Evolutionary conservation across 2,113 vertebrate genomes (phyloP), one percentile per base, ranked within the genome.

Genomic region (Abramis brama): DNA sequence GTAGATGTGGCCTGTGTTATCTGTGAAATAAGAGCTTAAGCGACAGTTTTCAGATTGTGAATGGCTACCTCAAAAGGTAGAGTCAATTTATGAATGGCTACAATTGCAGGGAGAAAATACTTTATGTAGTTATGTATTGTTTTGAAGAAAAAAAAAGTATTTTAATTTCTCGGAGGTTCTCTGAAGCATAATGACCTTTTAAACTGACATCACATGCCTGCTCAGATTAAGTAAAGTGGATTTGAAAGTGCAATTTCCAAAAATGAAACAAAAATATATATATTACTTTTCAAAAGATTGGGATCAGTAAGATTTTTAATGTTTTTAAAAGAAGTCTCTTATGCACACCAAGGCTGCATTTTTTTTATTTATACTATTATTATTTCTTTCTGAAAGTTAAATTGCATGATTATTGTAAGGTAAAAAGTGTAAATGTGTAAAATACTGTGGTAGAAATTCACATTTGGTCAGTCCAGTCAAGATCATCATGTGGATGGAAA

Each of bases 11-110:
- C 68, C 11, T 25, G 25, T 87, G 68, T 52, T 21, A 84, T 82
- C 75, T 80, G 15, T 79, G 47, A 79, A 87, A 78, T 12, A 79
- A 79, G 9, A 15, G 57, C 13, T 25, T 79, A n/a, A 78, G 19
- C 0, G 30, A 78, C 77, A 43, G 23, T 43, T 77, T 25, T 8
- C 15, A 27, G 27, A 76, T 52, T 27, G 9, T 43, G 33, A 71
- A 39, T 71, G 36, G 33, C 33, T 71, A 39, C 68, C 33, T 39
- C 39, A 23, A 71, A 70, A 71, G 33, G 68, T 71, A 43, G 33
- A 71, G 36, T 71, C 5, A 5, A 71, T 71, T 71, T 71, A 71
- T 71, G 9, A 71, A 71, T 71, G 19, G 33, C 33, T 71, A 11
- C 68, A 71, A 39, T 43, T 39, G 6, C 21, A 39, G 39, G 1